phyloP scores from a whole-genome alignment of 2,888 invertebrate species.

The Eledone cirrhosa region DNA sequence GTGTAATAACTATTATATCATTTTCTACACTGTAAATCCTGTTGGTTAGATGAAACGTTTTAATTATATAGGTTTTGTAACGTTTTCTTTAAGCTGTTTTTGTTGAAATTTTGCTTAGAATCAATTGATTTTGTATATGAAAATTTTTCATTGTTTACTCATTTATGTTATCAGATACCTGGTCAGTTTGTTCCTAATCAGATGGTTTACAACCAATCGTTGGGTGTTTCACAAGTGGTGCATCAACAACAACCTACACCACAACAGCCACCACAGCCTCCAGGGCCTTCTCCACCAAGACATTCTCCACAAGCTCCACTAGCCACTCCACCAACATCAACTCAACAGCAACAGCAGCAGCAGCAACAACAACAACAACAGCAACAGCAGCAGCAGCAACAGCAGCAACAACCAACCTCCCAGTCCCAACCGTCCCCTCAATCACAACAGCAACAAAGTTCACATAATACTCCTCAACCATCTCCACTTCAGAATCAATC shows the following conservation, averaged over 20 bases:
- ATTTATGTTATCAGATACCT: constrained; percentile 14
- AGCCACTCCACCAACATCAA: constrained; percentile 40
- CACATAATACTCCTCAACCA: constrained; percentile 42
- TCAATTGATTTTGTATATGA: too few species aligned
- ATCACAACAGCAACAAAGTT: constrained; percentile 68
- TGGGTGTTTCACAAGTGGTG: constrained; percentile 38
- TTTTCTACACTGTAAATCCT: too few species aligned
- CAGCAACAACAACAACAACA: constrained; percentile 35
- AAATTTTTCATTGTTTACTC: neutral
- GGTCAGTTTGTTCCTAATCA: constrained; percentile 34
- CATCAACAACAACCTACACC: constrained; percentile 39
- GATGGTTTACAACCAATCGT: constrained; percentile 38
- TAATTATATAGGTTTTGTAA: too few species aligned
- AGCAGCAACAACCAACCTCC: constrained; percentile 39
- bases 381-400: constrained; percentile 40
- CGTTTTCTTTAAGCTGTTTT: too few species aligned
- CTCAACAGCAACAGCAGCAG: constrained; percentile 55
- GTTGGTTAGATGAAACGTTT: too few species aligned
- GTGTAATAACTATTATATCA: too few species aligned
- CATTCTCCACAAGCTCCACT: constrained; percentile 46
- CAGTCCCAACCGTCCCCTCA: constrained; percentile 69
- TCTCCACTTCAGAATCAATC: constrained; percentile 37
- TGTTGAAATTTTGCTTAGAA: too few species aligned
- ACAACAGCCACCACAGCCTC: constrained; percentile 41
- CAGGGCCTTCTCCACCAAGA: constrained; percentile 40